Base-by-base conservation (phyloP, 2,888 invertebrate genomes). In the Ophion slaviceki region DNA sequence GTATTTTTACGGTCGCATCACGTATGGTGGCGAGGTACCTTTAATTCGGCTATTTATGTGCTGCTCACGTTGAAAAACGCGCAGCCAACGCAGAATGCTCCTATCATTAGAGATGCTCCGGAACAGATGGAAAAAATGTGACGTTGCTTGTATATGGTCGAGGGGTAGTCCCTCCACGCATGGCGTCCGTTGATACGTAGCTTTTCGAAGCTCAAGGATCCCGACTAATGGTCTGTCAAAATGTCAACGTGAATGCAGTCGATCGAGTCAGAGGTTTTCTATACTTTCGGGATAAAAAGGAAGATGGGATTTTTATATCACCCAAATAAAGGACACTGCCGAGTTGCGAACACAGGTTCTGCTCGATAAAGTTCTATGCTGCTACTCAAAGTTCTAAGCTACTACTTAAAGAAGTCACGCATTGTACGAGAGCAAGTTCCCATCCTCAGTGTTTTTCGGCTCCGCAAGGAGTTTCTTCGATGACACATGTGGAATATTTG, bases 31-130 rank as follows among this genome's bases (percentile, higher is more conserved):
- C 57, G 59, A 67, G 24, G 45, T 28, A 67, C 77, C 20, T 74
- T 24, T 40, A 59, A 74, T 80, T 75, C 28, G 17, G 24, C 59
- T 20, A 74, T 74, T 66, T 75, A 81, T 75, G 67, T 81, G 24
- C 66, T 67, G 57, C 8, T 32, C 64, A 67, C 68, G 47, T 70
- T 76, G 76, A 36, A 61, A 57, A 70, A 70, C 76, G 62, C 61
- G 47, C 32, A 11, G 14, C 32, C 2, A 24, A 70, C 70, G 47
- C 20, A 36, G 14, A 28, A 64, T 79, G 45, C 32, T 70, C 36
- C 20, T 14, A 53, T 71, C 70, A 79, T 79, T 64, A 79, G 47
- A 32, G 62, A 8, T 67, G 32, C 62, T 32, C 14, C 1, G n/a
- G 62, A 47, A 57, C 14, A 61, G 17, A 59, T 14, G 68, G 14